A percentile compares a stretch with the other conserved stretches of the same genome.
phyloP scores from a whole-genome alignment of 2,888 invertebrate genomes.

The Tortrix viridana region DNA sequence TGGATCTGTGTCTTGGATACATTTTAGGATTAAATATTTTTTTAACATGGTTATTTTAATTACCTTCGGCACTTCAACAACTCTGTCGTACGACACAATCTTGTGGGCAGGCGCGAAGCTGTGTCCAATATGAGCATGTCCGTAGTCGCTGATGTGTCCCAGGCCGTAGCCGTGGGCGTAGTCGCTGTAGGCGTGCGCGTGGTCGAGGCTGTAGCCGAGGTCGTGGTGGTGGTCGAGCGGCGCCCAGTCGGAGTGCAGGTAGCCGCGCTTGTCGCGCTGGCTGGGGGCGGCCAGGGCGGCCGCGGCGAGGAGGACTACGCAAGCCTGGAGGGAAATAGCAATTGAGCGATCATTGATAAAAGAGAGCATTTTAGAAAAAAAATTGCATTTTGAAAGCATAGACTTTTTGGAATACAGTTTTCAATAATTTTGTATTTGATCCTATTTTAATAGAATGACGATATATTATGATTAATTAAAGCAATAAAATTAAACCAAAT shows the following conservation, averaged over 20 bases:
- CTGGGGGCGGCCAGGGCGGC: conserved; percentile 49
- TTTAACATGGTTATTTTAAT: neutral
- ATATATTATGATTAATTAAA: too few species aligned
- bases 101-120: conserved; percentile 47
- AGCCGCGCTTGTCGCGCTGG: conserved; percentile 57
- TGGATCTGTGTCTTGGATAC: too few species aligned
- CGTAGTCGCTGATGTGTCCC: conserved; percentile 35
- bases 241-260: conserved; percentile 36
- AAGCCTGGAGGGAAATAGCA: conserved; percentile 44
- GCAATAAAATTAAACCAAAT: too few species aligned
- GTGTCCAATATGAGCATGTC: conserved; percentile 22
- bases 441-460: too few species aligned
- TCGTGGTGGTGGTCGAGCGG: conserved; percentile 9
- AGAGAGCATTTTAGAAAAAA: too few species aligned
- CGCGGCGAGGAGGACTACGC: conserved; percentile 50
- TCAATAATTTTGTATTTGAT: too few species aligned
- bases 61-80: conserved; percentile 62
- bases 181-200: conserved; percentile 19
- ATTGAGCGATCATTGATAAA: neutral
- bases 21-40: too few species aligned
- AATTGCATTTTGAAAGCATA: too few species aligned
- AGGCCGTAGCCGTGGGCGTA: conserved; percentile 38
- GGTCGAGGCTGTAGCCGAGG: conserved; percentile 41
- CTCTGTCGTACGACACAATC: conserved; percentile 53
- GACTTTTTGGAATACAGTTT: too few species aligned